Percentiles rank a stretch among this genome's conserved stretches.
These are phyloP conservation scores for Trachelipus rathkii DNA, from an alignment of 1,140 invertebrate species.

Conservation along the genomic window DNA sequence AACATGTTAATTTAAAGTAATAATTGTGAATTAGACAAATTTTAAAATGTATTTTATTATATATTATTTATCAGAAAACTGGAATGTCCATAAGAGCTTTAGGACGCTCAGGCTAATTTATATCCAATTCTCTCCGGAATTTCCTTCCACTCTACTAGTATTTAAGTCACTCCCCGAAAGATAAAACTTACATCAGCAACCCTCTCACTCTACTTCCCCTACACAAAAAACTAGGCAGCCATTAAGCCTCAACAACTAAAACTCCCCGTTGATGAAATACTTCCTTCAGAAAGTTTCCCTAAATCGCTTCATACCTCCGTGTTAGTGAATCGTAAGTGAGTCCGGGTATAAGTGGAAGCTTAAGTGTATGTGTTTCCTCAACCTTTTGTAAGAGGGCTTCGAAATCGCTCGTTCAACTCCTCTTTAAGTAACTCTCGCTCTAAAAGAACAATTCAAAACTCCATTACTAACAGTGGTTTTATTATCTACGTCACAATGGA, in stretches of 20 bases:
- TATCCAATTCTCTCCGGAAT: conserved; percentile 42
- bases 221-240: conserved; percentile 28
- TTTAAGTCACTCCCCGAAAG: conserved; percentile 37
- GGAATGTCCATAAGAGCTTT: conserved; percentile 82
- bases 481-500: conserved; percentile 34
- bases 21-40: conserved; percentile 46
- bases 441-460: conserved; percentile 21
- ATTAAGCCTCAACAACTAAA: conserved; percentile 66
- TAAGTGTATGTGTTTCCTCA: conserved; percentile 45
- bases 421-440: conserved; percentile 32
- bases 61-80: conserved; percentile 70
- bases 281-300: conserved; percentile 59
- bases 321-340: conserved; percentile 66
- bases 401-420: neutral
- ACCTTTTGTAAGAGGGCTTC: conserved; percentile 31
- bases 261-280: conserved; percentile 51
- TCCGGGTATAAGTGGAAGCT: conserved; percentile 52
- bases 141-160: conserved; percentile 42
- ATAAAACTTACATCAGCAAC: conserved; percentile 34
- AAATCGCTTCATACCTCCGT: conserved; percentile 62
- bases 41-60: conserved; percentile 46
- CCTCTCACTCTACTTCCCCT: conserved; percentile 33
- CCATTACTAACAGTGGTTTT: conserved; percentile 39
- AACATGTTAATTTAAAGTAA: conserved; percentile 51
- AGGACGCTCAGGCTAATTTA: conserved; percentile 57